Evolutionary conservation across 2,888 invertebrate genomes (phyloP).

Genomic region (Lingula anatina): DNA sequence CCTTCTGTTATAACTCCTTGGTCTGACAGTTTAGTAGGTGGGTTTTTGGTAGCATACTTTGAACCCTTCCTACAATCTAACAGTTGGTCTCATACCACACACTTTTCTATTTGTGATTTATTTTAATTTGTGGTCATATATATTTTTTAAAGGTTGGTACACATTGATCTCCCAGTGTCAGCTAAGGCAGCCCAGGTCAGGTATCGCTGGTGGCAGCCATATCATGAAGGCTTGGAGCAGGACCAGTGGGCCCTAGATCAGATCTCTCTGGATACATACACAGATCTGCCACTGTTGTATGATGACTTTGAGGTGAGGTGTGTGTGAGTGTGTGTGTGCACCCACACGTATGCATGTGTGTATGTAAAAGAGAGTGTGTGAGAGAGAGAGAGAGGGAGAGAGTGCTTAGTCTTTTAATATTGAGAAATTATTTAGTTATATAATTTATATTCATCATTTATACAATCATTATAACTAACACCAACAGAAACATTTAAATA

Average conservation of each 20-base stretch:
- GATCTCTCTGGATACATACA: constrained; percentile 37
- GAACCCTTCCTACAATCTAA: too few relatives aligned
- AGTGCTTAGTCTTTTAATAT: neutral
- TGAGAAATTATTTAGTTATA: too few relatives aligned
- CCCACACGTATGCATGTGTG: too few relatives aligned
- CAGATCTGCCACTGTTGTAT: constrained; percentile 20
- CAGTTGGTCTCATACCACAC: too few relatives aligned
- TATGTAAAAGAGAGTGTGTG: too few relatives aligned
- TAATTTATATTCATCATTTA: too few relatives aligned
- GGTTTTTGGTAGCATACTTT: too few relatives aligned
- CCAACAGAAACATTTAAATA: too few relatives aligned
- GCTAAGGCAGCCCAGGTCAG: constrained; percentile 36
- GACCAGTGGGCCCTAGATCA: constrained; percentile 54
- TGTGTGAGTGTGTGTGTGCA: too few relatives aligned
- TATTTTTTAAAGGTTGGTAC: constrained; percentile 31
- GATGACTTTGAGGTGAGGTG: constrained; percentile 44
- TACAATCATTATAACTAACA: too few relatives aligned
- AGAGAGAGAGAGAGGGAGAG: neutral
- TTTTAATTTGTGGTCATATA: neutral
- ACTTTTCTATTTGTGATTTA: neutral
- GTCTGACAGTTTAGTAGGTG: too few relatives aligned
- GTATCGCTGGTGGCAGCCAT: constrained; percentile 51
- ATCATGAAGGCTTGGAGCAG: constrained; percentile 43
- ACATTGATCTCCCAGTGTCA: constrained; percentile 33
- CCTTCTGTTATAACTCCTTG: too few relatives aligned